Conservation (phyloP, 2,113 vertebrate species). For the Aldabrachelys gigantea region DNA sequence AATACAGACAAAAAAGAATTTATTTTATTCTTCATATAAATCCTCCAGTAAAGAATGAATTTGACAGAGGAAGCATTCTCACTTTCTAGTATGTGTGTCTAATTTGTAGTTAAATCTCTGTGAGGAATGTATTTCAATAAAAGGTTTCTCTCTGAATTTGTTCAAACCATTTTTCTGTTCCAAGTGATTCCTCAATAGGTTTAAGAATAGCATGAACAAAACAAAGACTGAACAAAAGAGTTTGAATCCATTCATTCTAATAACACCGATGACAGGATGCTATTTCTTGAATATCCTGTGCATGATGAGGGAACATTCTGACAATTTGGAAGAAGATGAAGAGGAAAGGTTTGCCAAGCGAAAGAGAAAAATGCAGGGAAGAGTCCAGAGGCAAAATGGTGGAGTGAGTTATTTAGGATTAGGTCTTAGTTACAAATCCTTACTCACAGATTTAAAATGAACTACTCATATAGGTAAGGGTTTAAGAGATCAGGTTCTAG, state of each 20-base stretch:
- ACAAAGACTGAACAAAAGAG: background rate
- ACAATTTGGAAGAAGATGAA: background rate
- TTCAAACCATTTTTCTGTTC: background rate
- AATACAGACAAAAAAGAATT: background rate
- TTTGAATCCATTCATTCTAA: background rate
- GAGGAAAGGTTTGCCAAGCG: accelerated
- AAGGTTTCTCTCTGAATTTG: background rate
- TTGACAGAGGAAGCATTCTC: background rate
- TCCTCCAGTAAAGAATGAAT: conserved; percentile 33
- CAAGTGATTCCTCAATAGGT: accelerated
- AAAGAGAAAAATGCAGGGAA: background rate
- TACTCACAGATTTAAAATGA: accelerated
- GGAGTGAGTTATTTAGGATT: background rate
- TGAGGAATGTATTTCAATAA: background rate
- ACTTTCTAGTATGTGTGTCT: background rate
- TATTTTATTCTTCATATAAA: background rate
- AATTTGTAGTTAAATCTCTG: conserved; percentile 53
- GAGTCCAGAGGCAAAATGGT: accelerated
- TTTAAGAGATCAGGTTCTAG: background rate
- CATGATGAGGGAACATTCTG: background rate
- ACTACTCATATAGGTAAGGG: background rate
- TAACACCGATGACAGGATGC: accelerated
- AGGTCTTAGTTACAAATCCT: background rate
- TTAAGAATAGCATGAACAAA: accelerated
- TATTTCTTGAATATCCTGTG: accelerated